Evolutionary conservation across 2,797 vertebrate species (phyloP), one percentile per base, ranked within the genome.

Genomic region (Eremophila alpestris): DNA sequence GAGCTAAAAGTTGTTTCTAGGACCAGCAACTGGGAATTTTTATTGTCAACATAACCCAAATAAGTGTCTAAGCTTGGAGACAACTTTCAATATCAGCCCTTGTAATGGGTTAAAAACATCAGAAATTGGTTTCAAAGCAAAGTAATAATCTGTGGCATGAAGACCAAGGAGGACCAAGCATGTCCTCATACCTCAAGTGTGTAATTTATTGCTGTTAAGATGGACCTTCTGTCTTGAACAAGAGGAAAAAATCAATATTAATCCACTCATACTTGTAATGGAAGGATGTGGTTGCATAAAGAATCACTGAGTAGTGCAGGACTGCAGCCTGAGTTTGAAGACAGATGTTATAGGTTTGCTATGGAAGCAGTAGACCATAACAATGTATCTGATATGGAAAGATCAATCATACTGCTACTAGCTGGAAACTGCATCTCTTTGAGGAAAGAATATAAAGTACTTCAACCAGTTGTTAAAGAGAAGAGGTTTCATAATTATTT

Each of bases 231-330:
- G 82, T 94, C 96, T 94, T 95, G 78, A 93, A 96, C 75, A 96
- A 95, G 84, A 95, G 69, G 7, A 23, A 65, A 91, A 97, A 97
- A 98, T 98, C 98, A 97, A 98, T 98, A 97, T 97, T 97, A 98
- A 98, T 98, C 95, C 96, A 97, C 93, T 98, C 95, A 94, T 93
- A 97, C 93, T 98, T 97, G 91, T 96, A 98, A 98, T 97, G 91
- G 97, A 97, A 97, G 95, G 95, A 97, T 96, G 94, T 96, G 96
- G 96, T 95, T 95, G 62, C 96, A 97, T 97, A 96, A 97, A 97
- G 95, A 90, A 97, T 87, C 85, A 84, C 86, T 82, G 93, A 81
- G 83, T 84, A 94, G 90, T 60, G 32, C 82, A 92, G 87, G 55
- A 94, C 82, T 94, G 81, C 68, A 97, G 83, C 24, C 83, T 85